Percentiles rank a stretch among this genome's conserved stretches.
Evolutionary conservation across 2,113 vertebrate species (phyloP).

Genomic region (Zosterops hypoxanthus): DNA sequence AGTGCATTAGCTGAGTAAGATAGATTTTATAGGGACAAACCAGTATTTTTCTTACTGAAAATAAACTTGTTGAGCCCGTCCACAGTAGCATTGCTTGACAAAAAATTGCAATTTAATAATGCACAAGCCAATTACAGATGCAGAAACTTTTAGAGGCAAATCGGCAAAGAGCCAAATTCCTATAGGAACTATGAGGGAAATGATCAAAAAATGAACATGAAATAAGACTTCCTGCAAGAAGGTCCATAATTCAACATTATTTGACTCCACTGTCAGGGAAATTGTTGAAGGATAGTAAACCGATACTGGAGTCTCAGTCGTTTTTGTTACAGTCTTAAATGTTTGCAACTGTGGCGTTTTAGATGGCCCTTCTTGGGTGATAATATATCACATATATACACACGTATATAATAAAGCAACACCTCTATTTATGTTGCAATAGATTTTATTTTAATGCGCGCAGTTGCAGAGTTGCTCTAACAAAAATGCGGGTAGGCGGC

Average conservation of each 20-base stretch:
- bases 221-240: constrained; percentile 78
- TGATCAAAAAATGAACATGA: constrained; percentile 78
- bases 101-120: constrained; percentile 68
- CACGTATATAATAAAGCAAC: constrained; percentile 56
- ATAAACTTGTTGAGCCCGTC: constrained; percentile 56
- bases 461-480: background rate
- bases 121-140: background rate
- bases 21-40: constrained; percentile 49
- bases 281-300: constrained; percentile 79
- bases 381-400: constrained; percentile 56
- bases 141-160: constrained; percentile 66
- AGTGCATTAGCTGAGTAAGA: constrained; percentile 50
- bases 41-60: constrained; percentile 49
- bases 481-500: background rate
- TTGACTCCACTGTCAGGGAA: constrained; percentile 77
- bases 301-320: constrained; percentile 68
- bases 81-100: constrained; percentile 42
- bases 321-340: constrained; percentile 78
- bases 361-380: constrained; percentile 55
- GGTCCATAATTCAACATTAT: constrained; percentile 82
- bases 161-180: constrained; percentile 66
- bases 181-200: constrained; percentile 69
- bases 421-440: constrained; percentile 53
- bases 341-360: constrained; percentile 71
- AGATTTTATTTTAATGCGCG: background rate